Base-by-base conservation (phyloP, 1,140 invertebrate genomes). In the Campoletis sonorensis region DNA sequence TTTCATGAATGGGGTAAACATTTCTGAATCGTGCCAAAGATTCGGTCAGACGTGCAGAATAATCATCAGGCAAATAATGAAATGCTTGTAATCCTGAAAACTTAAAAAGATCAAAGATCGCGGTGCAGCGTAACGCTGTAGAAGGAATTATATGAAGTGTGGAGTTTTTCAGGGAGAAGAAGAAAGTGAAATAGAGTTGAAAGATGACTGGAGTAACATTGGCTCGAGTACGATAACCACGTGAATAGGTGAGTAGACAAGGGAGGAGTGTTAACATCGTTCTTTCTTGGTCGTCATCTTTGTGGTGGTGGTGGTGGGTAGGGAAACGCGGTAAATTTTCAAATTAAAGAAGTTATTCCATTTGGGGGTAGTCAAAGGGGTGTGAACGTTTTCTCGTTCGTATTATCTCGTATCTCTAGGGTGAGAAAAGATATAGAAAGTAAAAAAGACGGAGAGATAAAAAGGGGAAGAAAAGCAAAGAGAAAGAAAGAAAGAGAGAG, bases 281-380 rank as follows among this genome's bases (percentile, higher is more conserved):
- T 70, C 67, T 70, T 18, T 70, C 67, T 33, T 70, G n/a, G 61
- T 26, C 61, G n/a, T 64, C 61, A 64, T 64, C 23, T 64, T 64
- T 64, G 54, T 27, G 61, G 61, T 64, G 11, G 67, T 33, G 30
- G 61, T 27, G n/a, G 61, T 8, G n/a, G 23, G 4, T 1, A 10
- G n/a, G 23, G 4, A 16, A 10, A n/a, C 80, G 84, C 88, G 87
- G 89, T 92, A 92, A 92, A 92, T 92, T 90, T 87, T 85, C 89
- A 90, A 91, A 92, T 92, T 92, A 92, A 92, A 92, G 91, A 92
- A 92, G 88, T 92, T 92, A 92, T 92, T 92, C 91, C 91, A 92
- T 92, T 92, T 92, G 90, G 90, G 90, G 90, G 90, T 87, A 91
- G 87, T 86, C 91, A 92, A 91, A 92, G 91, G 90, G 90, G 91